Conservation (phyloP, 2,888 invertebrate genomes). For the Mimumesa dahlbomi region DNA sequence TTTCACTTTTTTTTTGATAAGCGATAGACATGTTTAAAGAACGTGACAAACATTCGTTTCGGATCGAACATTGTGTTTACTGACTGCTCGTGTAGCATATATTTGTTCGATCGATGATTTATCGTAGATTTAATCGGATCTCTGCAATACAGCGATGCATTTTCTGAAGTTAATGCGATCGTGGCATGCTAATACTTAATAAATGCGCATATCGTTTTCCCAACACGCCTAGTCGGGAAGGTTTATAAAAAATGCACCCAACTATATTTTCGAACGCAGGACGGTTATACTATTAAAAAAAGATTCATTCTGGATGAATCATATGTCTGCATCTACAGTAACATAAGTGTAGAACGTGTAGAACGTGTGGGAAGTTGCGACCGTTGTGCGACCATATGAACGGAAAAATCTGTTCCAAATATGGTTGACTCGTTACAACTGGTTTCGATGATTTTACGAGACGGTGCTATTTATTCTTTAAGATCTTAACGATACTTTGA, state of each 20-base stretch:
- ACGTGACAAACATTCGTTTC: not conserved
- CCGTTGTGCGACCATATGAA: constrained; percentile 57
- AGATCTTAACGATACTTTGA: constrained; percentile 28
- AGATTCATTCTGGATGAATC: constrained; percentile 62
- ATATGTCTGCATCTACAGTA: constrained; percentile 55
- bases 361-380: constrained; percentile 62
- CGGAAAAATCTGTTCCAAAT: constrained; percentile 67
- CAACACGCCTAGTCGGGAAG: no score
- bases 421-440: constrained; percentile 69
- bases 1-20: not conserved
- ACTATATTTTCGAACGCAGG: constrained; percentile 17
- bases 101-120: not conserved
- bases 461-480: constrained; percentile 17
- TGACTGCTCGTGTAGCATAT: no score
- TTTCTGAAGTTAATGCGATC: not conserved
- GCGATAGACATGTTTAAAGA: not conserved
- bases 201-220: no score
- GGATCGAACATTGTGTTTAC: not conserved
- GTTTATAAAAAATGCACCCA: not conserved
- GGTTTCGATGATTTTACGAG: constrained; percentile 60
- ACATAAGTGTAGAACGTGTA: constrained; percentile 28
- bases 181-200: not conserved
- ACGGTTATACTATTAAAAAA: constrained; percentile 39
- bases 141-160: not conserved
- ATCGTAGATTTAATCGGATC: not conserved